Evolutionary conservation across 2,888 invertebrate genomes (phyloP), one percentile per base, ranked within the genome.

Genomic region (Euproctis similis): DNA sequence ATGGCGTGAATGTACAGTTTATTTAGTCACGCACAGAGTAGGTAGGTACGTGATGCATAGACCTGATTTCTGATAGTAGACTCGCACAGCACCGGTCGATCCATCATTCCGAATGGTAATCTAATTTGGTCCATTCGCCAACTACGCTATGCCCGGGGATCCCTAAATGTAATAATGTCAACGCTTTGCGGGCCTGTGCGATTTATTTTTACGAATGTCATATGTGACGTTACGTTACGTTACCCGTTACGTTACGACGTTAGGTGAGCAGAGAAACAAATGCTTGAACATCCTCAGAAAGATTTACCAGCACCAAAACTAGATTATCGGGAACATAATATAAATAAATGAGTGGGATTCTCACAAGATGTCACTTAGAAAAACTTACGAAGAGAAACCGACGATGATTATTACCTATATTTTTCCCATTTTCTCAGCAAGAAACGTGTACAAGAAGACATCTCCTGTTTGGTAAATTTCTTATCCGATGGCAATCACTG

Each of bases 51-150:
- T 34, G 34, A 34, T 34, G 30, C 24, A 27, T 24, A 30, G 39
- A 49, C 37, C 54, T 64, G 70, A 70, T 71, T 72, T 71, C 32
- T 40, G 32, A 29, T 37, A 28, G 12, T 25, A 33, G 44, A 47
- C 36, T 22, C 39, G 44, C 43, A 42, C 43, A 47, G 41, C 34
- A 30, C 42, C 36, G n/a, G 45, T 42, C 70, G 63, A 80, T 80
- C 78, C 72, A 69, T 81, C 80, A 81, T 73, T 62, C 57, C 36
- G 53, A 57, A 76, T 76, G 78, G 66, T 74, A 73, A 81, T 81
- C 71, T 68, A 80, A 82, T 81, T 77, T 71, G 45, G 47, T 60
- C 53, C 66, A 60, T 67, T 73, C 61, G 66, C 61, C 62, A 57
- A 58, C 58, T 58, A 56, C 62, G 4, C 63, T 41, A 59, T 59